Conservation (phyloP, 2,113 vertebrate species). For the Lethenteron reissneri region DNA sequence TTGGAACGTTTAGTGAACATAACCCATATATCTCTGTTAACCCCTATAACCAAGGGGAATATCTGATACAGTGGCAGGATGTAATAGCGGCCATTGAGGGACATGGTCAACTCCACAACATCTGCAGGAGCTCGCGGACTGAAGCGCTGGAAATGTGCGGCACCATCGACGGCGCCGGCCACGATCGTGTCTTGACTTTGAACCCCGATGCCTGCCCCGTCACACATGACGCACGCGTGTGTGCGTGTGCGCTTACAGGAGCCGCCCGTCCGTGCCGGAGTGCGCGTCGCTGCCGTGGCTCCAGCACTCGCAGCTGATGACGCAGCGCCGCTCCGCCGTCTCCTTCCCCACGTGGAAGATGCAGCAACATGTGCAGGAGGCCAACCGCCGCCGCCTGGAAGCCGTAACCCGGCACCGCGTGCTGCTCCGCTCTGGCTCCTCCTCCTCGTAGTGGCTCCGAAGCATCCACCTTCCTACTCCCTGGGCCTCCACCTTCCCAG, state of each 20-base stretch:
- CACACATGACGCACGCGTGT: neutral
- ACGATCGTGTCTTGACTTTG: no score
- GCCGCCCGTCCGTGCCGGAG: constrained; percentile 67
- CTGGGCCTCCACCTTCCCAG: no score
- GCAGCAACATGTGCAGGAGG: constrained; percentile 76
- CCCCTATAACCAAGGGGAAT: no score
- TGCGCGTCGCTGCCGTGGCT: constrained; percentile 81
- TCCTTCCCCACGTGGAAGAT: constrained; percentile 86
- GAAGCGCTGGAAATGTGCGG: neutral
- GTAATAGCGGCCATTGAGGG: neutral
- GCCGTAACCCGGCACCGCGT: constrained; percentile 78
- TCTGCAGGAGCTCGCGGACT: neutral
- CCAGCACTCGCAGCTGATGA: constrained; percentile 92
- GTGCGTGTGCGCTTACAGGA: neutral
- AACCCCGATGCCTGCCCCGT: no score
- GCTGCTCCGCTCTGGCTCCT: constrained; percentile 64
- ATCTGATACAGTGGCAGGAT: no score
- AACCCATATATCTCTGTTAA: no score
- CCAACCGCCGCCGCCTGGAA: constrained; percentile 39
- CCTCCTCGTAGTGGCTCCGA: constrained; percentile 7
- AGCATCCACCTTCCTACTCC: no score
- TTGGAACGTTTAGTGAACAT: no score
- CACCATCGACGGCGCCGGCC: no score
- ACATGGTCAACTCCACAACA: neutral
- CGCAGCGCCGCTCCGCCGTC: constrained; percentile 73